Base-by-base conservation (phyloP, 2,888 invertebrate species). In the Hirtodrosophila duncani region DNA sequence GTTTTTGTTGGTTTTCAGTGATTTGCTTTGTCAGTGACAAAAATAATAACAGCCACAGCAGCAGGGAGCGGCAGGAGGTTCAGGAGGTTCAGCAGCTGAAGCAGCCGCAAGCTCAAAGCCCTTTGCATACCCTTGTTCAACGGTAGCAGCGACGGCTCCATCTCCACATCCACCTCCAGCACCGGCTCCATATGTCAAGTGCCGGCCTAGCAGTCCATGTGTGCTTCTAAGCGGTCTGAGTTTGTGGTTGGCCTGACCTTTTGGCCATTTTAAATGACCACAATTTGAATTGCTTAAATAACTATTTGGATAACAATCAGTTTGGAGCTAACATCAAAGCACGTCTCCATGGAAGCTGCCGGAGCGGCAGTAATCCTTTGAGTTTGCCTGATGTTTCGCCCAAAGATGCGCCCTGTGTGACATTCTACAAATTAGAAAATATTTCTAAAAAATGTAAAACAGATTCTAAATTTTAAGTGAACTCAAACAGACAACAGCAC, bases 1-100 rank as follows among this genome's bases (percentile, higher is more conserved):
- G n/a, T n/a, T n/a, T 77, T 72, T 72, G 81, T 77, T 77, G 78
- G 72, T 80, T 77, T 74, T 81, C 79, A 81, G 78, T 81, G 74
- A 75, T 75, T 75, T 75, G 74, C 74, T 81, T 75, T 75, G 79
- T 81, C 75, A 70, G 81, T 75, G 75, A 75, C 75, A 75, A 75
- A 75, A 81, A 81, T 74, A 80, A 74, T 74, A 74, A 74, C 78
- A 74, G 74, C 62, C 53, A n/a, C n/a, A 72, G 78, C 80, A 77
- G 59, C 65, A 65, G 78, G 72, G n/a, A n/a, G n/a, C n/a, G n/a
- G n/a, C n/a, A 17, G 31, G 18, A 6, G 4, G 21, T 9, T 11
- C 20, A n/a, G n/a, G 3, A 4, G 5, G 17, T n/a, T 31, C 8
- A 17, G 17, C n/a, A 31, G 20, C 7, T 20, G 20, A 6, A 20